Percentiles rank a stretch among this genome's conserved stretches.
Evolutionary conservation across 92 coral and sea anemone species (phyloP).

Genomic region (Palythoa caribaeorum): DNA sequence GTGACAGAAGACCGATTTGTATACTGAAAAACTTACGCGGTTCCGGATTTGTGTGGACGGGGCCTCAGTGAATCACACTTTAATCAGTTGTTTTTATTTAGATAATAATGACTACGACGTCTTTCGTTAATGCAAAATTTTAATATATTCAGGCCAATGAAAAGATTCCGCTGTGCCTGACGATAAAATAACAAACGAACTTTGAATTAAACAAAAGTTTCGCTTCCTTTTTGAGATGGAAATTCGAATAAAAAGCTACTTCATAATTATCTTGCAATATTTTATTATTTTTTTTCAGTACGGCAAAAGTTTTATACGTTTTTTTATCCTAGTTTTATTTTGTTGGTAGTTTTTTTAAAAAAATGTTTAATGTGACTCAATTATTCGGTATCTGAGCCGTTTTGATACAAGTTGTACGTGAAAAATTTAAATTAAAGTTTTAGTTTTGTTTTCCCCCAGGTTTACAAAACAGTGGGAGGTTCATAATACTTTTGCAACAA

Average conservation of each 20-base stretch:
- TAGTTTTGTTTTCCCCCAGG: not conserved
- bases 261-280: not conserved
- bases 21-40: too few relatives aligned
- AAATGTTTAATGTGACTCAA: not conserved
- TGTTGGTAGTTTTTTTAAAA: not conserved
- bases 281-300: not conserved
- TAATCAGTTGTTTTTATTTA: not conserved
- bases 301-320: not conserved
- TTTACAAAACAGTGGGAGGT: conserved; percentile 35
- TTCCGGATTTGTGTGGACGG: too few relatives aligned
- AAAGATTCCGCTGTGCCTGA: conserved; percentile 1
- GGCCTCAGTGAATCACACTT: not conserved
- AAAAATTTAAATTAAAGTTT: conserved; percentile 5
- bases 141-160: not conserved
- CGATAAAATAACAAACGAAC: not conserved
- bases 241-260: not conserved
- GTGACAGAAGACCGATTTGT: too few relatives aligned
- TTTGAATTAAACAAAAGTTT: conserved; percentile 19
- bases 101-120: not conserved
- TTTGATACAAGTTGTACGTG: conserved; percentile 5
- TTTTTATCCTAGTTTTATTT: not conserved
- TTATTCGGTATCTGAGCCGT: not conserved
- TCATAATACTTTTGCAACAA: not conserved
- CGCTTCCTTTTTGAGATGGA: conserved; percentile 9
- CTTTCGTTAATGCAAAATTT: not conserved